These are phyloP conservation scores for Galeopterus variegatus DNA, from an alignment of 2,113 vertebrate genomes.

Conservation along the genomic window DNA sequence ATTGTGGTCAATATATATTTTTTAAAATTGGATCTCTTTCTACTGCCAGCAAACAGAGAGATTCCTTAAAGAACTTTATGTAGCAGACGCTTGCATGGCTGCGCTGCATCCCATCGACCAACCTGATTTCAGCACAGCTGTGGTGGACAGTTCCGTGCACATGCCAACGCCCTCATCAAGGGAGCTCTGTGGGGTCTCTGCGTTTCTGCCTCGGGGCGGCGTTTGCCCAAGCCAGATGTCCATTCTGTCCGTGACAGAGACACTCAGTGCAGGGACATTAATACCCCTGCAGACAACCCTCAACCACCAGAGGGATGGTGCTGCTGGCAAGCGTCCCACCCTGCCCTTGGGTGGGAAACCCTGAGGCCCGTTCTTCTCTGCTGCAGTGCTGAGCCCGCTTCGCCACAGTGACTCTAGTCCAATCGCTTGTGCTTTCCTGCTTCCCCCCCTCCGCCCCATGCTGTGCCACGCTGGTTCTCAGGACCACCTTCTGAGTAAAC, in stretches of 20 bases:
- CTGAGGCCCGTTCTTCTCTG: fast-evolving
- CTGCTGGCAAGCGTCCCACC: fast-evolving
- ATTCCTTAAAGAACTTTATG: background rate
- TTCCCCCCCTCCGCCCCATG: background rate
- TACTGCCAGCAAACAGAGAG: background rate
- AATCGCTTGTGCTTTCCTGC: fast-evolving
- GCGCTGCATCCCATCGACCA: fast-evolving
- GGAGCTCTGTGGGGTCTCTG: fast-evolving
- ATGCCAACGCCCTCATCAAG: fast-evolving
- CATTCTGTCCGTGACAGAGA: fast-evolving
- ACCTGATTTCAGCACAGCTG: conserved; percentile 65
- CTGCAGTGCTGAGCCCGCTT: fast-evolving
- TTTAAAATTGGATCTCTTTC: background rate
- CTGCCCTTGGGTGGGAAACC: background rate
- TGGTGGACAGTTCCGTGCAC: conserved; percentile 61
- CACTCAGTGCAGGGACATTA: fast-evolving
- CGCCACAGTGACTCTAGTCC: fast-evolving
- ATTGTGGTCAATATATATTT: background rate
- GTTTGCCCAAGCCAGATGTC: fast-evolving
- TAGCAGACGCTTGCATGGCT: fast-evolving
- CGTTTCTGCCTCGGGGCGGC: fast-evolving
- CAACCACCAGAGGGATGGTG: fast-evolving
- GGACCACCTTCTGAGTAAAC: background rate
- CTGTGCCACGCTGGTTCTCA: background rate
- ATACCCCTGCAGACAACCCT: fast-evolving